Percentiles rank a stretch among this genome's conserved stretches.
Conservation (phyloP, 2,113 vertebrate genomes). For the Corythaixoides concolor region DNA sequence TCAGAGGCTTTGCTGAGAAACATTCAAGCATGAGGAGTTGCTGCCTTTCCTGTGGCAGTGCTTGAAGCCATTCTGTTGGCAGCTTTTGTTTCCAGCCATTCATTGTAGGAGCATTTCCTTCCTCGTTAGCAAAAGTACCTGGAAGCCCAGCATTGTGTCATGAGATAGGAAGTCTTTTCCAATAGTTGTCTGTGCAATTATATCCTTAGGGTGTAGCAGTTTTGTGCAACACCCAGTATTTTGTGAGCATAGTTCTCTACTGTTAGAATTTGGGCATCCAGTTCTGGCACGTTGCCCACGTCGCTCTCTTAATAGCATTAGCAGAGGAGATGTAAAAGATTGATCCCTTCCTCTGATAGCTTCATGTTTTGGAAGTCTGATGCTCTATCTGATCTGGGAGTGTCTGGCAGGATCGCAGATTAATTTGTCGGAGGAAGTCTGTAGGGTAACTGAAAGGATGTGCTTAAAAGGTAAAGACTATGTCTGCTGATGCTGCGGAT, state of each 20-base stretch:
- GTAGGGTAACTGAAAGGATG: neutral
- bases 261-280: neutral
- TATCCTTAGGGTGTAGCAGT: neutral
- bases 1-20: neutral
- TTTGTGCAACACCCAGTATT: neutral
- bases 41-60: constrained; percentile 30
- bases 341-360: constrained; percentile 36
- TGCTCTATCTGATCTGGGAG: constrained; percentile 41
- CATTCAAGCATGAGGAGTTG: neutral
- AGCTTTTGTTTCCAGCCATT: constrained; percentile 53
- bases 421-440: neutral
- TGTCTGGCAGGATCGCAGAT: neutral
- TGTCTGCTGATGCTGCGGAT: constrained; percentile 30
- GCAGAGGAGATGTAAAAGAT: constrained; percentile 28
- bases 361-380: neutral
- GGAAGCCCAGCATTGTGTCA: constrained; percentile 47
- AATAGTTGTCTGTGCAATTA: neutral
- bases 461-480: constrained; percentile 9
- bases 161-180: constrained; percentile 57
- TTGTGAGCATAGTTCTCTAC: neutral
- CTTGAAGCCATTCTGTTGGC: constrained; percentile 38
- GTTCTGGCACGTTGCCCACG: neutral
- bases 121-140: constrained; percentile 20
- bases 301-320: neutral
- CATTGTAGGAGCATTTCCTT: constrained; percentile 18